These are phyloP conservation scores for Solea solea DNA, from an alignment of 2,113 vertebrate species.

Conservation along the genomic window DNA sequence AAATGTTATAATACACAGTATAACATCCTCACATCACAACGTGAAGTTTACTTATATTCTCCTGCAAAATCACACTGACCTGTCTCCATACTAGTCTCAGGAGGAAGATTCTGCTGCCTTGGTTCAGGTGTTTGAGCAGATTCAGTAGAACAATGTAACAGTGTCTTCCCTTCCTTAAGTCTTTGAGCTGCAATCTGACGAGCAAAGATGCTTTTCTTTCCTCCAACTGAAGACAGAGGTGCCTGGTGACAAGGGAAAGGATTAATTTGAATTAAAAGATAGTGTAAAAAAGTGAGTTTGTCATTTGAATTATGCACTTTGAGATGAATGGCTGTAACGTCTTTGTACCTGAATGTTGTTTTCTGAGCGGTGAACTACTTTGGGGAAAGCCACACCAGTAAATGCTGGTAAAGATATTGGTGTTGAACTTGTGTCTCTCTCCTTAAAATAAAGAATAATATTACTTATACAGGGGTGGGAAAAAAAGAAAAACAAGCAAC, in stretches of 20 bases:
- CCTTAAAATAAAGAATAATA: constrained; percentile 74
- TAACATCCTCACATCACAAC: not conserved
- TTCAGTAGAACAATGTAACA: constrained; percentile 26
- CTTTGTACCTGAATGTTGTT: constrained; percentile 83
- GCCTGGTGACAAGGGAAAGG: constrained; percentile 18
- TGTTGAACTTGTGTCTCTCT: constrained; percentile 88
- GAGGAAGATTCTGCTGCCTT: constrained; percentile 21
- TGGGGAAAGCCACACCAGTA: constrained; percentile 89
- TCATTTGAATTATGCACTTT: not conserved
- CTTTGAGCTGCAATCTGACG: constrained; percentile 90
- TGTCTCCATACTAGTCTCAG: constrained; percentile 55
- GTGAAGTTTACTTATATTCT: constrained; percentile 22
- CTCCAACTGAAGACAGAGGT: constrained; percentile 58
- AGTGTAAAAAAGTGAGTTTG: not conserved
- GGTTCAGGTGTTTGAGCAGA: constrained; percentile 8
- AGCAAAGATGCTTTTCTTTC: constrained; percentile 93
- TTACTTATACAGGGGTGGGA: not conserved
- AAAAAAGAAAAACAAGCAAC: not conserved
- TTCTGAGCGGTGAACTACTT: constrained; percentile 87
- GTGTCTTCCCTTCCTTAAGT: constrained; percentile 66
- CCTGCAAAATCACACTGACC: constrained; percentile 27
- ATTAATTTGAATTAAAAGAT: not conserved
- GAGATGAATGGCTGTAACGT: not conserved
- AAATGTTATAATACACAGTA: not conserved
- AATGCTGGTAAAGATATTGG: constrained; percentile 85